Percentiles rank a stretch among this genome's conserved stretches.
These are phyloP conservation scores for Recurvirostra avosetta DNA, from an alignment of 2,113 vertebrate species.

Conservation along the genomic window DNA sequence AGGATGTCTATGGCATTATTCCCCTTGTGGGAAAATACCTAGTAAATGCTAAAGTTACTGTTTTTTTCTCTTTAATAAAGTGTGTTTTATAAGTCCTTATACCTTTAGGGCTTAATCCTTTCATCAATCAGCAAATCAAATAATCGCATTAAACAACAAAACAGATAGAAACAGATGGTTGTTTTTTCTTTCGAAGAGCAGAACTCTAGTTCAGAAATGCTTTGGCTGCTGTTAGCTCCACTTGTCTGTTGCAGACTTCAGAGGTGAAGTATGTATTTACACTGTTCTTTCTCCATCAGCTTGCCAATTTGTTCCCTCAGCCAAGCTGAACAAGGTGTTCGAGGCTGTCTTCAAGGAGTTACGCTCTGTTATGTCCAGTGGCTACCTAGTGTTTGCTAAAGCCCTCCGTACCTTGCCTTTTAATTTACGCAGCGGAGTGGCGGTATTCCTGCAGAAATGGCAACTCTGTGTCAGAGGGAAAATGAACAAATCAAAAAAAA, in stretches of 20 bases:
- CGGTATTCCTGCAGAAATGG: background rate
- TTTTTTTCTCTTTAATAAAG: background rate
- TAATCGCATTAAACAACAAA: background rate
- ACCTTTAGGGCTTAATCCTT: background rate
- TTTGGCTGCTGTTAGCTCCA: background rate
- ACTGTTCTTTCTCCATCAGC: background rate
- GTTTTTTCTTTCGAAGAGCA: background rate
- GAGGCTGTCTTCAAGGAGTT: background rate
- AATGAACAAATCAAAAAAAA: background rate
- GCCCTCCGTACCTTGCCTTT: accelerated
- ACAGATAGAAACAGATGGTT: background rate
- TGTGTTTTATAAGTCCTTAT: background rate
- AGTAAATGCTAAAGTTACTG: background rate
- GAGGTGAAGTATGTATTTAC: background rate
- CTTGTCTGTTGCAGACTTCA: background rate
- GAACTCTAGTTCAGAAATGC: background rate
- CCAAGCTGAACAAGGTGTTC: background rate
- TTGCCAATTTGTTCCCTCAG: background rate
- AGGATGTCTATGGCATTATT: background rate
- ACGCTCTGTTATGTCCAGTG: background rate
- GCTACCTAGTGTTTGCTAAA: background rate
- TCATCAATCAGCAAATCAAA: background rate
- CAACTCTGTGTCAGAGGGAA: background rate
- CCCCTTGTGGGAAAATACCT: background rate
- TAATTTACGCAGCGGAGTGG: background rate